These are phyloP conservation scores for Thinocorus orbignyianus DNA, from an alignment of 2,113 vertebrate species.

Conservation along the genomic window DNA sequence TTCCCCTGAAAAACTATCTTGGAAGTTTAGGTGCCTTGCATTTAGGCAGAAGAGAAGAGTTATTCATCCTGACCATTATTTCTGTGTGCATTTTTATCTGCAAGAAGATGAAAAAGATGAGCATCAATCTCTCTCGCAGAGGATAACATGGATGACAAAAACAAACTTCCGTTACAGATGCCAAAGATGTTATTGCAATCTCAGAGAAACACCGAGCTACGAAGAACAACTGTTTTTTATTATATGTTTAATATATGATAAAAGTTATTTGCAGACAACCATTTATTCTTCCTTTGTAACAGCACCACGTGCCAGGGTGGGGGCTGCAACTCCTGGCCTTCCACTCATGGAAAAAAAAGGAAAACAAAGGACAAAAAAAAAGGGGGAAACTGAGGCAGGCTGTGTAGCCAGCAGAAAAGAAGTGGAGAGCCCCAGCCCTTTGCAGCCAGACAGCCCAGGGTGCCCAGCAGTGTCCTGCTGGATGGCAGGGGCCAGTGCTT, in stretches of 20 bases:
- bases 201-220: neutral
- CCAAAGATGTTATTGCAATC: neutral
- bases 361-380: neutral
- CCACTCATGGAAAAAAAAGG: neutral
- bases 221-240: neutral
- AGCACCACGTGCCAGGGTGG: neutral
- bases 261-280: neutral
- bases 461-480: fast-evolving
- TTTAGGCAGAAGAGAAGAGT: neutral
- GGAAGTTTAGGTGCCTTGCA: neutral
- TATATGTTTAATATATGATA: neutral
- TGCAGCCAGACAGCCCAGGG: neutral
- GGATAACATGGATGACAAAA: neutral
- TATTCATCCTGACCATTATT: neutral
- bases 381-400: neutral
- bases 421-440: neutral
- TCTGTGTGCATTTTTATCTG: neutral
- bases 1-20: neutral
- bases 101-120: neutral
- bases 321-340: neutral
- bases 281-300: neutral
- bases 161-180: neutral
- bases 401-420: neutral
- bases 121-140: neutral
- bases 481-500: neutral